phyloP scores from a whole-genome alignment of 2,797 vertebrate genomes.

The Aplochiton taeniatus region DNA sequence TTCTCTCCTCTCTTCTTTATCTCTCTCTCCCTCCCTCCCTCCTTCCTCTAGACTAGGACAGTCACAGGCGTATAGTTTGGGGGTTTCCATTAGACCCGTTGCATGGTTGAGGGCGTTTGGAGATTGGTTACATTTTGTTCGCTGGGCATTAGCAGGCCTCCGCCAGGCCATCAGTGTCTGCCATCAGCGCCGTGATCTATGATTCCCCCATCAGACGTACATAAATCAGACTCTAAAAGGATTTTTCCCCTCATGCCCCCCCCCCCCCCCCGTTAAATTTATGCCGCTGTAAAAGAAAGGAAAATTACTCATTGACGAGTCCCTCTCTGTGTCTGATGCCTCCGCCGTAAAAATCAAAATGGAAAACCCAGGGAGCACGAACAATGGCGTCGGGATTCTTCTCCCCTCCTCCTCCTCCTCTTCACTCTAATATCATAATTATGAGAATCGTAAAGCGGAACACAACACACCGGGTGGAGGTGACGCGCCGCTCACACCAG shows the following conservation, averaged over 20 bases:
- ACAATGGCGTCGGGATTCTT: conserved; percentile 57
- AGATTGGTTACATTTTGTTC: conserved; percentile 89
- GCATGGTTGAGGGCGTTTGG: conserved; percentile 83
- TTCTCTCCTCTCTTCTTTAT: conserved; percentile 1
- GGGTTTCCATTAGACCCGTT: conserved; percentile 84
- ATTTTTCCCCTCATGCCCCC: conserved; percentile 72
- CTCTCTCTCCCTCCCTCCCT: conserved; percentile 22
- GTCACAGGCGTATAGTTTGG: conserved; percentile 80
- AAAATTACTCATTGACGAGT: conserved; percentile 79
- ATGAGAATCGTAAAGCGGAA: conserved; percentile 77
- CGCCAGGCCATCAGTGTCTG: conserved; percentile 81
- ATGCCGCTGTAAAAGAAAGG: conserved; percentile 82
- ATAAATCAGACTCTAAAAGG: conserved; percentile 87
- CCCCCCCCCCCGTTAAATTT: conserved; percentile 75
- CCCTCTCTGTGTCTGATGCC: conserved; percentile 50
- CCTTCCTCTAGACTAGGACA: conserved; percentile 35
- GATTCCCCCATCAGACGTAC: conserved; percentile 81
- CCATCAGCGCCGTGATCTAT: conserved; percentile 82
- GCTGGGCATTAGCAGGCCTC: conserved; percentile 79
- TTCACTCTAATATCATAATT: conserved; percentile 73
- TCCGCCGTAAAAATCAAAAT: conserved; percentile 54
- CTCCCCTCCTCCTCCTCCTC: conserved; percentile 53
- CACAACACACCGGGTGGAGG: conserved; percentile 62
- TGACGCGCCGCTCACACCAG: too few relatives aligned
- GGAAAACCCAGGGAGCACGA: conserved; percentile 50